phyloP scores from a whole-genome alignment of 2,888 invertebrate genomes.

The Camponotus fellah region DNA sequence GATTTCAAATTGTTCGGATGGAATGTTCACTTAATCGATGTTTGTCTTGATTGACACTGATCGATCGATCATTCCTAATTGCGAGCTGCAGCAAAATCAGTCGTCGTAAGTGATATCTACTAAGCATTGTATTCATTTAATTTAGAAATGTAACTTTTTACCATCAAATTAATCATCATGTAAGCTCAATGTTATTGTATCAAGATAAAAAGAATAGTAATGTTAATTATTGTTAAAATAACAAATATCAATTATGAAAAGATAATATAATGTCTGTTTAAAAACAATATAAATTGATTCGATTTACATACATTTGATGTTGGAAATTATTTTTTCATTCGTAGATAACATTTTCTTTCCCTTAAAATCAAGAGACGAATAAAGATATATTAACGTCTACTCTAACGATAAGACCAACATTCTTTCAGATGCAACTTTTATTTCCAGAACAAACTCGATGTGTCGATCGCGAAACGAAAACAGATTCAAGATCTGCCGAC shows the following conservation, averaged over 20 bases:
- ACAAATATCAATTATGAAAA: neutral
- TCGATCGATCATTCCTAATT: conserved; percentile 55
- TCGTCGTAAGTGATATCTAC: conserved; percentile 52
- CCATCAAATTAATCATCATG: neutral
- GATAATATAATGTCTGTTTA: neutral
- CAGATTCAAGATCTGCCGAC: conserved; percentile 76
- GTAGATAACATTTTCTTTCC: neutral
- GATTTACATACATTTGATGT: neutral
- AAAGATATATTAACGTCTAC: neutral
- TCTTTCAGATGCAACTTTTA: neutral
- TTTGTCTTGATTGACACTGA: conserved; percentile 42
- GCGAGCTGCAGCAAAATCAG: conserved; percentile 48
- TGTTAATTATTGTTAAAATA: neutral
- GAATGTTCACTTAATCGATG: conserved; percentile 44
- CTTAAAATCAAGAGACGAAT: neutral
- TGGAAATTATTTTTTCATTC: neutral
- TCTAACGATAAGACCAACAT: neutral
- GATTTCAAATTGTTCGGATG: conserved; percentile 41
- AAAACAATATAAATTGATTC: neutral
- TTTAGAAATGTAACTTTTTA: conserved; percentile 13
- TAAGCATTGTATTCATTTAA: conserved; percentile 50
- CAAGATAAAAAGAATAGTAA: neutral
- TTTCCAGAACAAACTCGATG: neutral
- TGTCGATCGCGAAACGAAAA: conserved; percentile 63
- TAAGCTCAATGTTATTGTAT: neutral